Conservation (phyloP, 2,113 vertebrate genomes). For the Indri indri region DNA sequence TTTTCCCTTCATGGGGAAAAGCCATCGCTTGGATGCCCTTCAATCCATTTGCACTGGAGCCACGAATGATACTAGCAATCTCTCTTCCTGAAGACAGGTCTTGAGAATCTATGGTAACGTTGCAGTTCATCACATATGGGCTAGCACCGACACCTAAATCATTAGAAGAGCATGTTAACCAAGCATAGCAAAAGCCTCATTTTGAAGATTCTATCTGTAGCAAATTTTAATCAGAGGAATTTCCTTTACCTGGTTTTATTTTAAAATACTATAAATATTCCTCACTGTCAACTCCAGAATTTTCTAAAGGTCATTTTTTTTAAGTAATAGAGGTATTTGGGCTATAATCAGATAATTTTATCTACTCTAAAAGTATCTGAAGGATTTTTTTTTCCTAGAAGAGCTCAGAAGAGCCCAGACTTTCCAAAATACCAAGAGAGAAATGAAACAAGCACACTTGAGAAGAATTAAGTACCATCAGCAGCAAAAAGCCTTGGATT, state of each 20-base stretch:
- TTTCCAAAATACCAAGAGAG: neutral
- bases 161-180: conserved; percentile 34
- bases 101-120: conserved; percentile 84
- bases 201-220: neutral
- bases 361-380: neutral
- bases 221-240: neutral
- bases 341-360: neutral
- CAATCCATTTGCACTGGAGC: conserved; percentile 78
- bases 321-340: neutral
- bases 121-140: conserved; percentile 87
- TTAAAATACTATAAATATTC: neutral
- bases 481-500: neutral
- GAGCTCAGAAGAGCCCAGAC: neutral
- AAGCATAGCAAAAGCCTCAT: neutral
- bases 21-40: conserved; percentile 85
- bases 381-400: neutral
- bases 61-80: conserved; percentile 78
- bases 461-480: neutral
- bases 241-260: neutral
- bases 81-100: conserved; percentile 79
- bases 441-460: neutral
- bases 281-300: neutral
- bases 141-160: conserved; percentile 82
- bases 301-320: neutral
- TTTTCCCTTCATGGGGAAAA: conserved; percentile 82